Evolutionary conservation across 2,888 invertebrate genomes (phyloP), one percentile per base, ranked within the genome.

Genomic region (Philereme transversata): DNA sequence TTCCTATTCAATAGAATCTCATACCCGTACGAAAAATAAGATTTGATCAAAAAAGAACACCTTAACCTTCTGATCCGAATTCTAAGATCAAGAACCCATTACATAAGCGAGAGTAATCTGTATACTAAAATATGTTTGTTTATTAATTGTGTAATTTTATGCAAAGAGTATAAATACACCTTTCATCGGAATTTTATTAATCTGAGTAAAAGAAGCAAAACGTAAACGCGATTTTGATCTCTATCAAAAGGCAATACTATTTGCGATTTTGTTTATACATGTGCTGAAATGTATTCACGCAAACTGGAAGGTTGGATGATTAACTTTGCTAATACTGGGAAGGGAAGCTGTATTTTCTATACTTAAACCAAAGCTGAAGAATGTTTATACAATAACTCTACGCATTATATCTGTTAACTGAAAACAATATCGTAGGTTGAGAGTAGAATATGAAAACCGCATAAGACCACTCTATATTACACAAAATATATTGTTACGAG

Each of bases 11-110:
- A 40, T 40, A 49, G 4, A 38, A 5, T 34, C 8, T 33, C 22
- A 36, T 35, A 36, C 44, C 1, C 9, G 22, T 40, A 0, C 33
- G 9, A 60, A 60, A 47, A 46, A 46, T 11, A 54, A 46, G 34
- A 34, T n/a, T n/a, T 35, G 46, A 22, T 11, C 22, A 54, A 40
- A 45, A 55, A 45, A 45, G 4, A 4, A 11, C 45, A 45, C 57
- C 62, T 51, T 64, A 64, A 65, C 65, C 69, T 64, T 69, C 61
- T 48, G 57, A 58, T 41, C 46, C 60, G 48, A 48, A 69, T 55
- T 54, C 60, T 69, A 69, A 74, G 73, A 74, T 73, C 73, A 78
- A 73, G 69, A 69, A 65, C 68, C 60, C 62, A 64, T 71, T 70
- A 68, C 57, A 56, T 65, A 66, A 68, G 61, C 52, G 62, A 48